Percentiles rank a stretch among this genome's conserved stretches.
phyloP scores from a whole-genome alignment of 2,888 invertebrate genomes.

The Diplazon laetatorius region DNA sequence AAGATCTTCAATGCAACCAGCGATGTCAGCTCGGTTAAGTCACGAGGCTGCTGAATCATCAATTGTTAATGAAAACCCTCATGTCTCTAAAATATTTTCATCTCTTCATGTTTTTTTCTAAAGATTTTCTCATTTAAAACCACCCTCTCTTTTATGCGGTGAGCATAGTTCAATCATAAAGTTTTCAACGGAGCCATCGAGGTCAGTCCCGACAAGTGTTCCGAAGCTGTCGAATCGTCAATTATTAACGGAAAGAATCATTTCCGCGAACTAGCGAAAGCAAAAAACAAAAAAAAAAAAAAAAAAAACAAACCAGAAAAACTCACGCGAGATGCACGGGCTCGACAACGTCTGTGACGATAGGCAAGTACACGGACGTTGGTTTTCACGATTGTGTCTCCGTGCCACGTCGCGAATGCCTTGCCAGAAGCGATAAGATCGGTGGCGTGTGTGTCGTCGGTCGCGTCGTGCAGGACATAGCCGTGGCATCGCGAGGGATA shows the following conservation, averaged over 20 bases:
- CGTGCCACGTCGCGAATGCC: constrained; percentile 35
- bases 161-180: too few relatives aligned
- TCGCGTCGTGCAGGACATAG: constrained; percentile 69
- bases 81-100: too few relatives aligned
- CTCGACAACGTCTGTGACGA: background rate
- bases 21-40: too few relatives aligned
- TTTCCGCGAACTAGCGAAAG: constrained; percentile 40
- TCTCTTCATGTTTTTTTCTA: too few relatives aligned
- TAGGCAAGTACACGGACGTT: constrained; percentile 32
- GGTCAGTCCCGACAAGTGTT: too few relatives aligned
- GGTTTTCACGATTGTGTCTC: constrained; percentile 41
- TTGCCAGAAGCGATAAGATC: constrained; percentile 75
- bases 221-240: constrained; percentile 21
- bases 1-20: too few relatives aligned
- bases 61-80: too few relatives aligned
- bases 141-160: too few relatives aligned
- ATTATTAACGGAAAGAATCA: constrained; percentile 60
- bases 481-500: constrained; percentile 47
- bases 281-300: too few relatives aligned
- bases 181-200: too few relatives aligned
- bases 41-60: too few relatives aligned
- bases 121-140: too few relatives aligned
- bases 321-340: constrained; percentile 48
- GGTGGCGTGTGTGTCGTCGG: constrained; percentile 73
- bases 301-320: constrained; percentile 22